phyloP scores from a whole-genome alignment of 2,888 invertebrate genomes.

The Plusia festucae region DNA sequence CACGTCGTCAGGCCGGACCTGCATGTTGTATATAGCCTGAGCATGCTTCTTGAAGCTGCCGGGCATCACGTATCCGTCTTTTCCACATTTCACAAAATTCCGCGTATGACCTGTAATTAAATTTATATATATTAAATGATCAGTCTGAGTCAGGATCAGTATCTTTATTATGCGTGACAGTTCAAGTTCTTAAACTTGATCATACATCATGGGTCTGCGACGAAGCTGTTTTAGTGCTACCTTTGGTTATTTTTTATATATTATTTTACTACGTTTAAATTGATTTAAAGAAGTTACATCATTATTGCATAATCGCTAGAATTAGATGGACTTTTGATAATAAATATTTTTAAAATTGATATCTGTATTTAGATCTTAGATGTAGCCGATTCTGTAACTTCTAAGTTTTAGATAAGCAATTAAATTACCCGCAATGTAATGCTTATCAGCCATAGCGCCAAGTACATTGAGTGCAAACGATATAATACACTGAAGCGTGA shows the following conservation, averaged over 20 bases:
- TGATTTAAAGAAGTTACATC: too few relatives aligned
- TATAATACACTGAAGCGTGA: not conserved
- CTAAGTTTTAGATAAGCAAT: not conserved
- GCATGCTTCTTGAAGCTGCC: constrained; percentile 78
- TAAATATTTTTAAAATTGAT: not conserved
- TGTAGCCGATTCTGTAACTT: not conserved
- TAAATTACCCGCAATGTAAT: not conserved
- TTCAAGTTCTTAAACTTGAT: too few relatives aligned
- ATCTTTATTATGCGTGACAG: too few relatives aligned
- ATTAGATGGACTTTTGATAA: not conserved
- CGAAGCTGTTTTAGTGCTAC: too few relatives aligned
- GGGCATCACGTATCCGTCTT: constrained; percentile 81
- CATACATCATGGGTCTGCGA: too few relatives aligned
- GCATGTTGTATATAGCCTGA: constrained; percentile 79
- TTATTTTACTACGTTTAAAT: too few relatives aligned
- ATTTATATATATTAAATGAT: not conserved
- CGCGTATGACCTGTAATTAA: constrained; percentile 76
- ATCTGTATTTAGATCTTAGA: not conserved
- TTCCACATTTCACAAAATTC: constrained; percentile 81
- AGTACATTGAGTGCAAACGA: constrained; percentile 4
- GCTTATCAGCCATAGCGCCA: not conserved
- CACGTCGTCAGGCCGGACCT: constrained; percentile 80
- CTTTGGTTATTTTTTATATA: too few relatives aligned
- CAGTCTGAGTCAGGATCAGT: too few relatives aligned
- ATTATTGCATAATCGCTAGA: not conserved